Conservation (phyloP, 1,140 invertebrate species). For the Nephila pilipes region DNA sequence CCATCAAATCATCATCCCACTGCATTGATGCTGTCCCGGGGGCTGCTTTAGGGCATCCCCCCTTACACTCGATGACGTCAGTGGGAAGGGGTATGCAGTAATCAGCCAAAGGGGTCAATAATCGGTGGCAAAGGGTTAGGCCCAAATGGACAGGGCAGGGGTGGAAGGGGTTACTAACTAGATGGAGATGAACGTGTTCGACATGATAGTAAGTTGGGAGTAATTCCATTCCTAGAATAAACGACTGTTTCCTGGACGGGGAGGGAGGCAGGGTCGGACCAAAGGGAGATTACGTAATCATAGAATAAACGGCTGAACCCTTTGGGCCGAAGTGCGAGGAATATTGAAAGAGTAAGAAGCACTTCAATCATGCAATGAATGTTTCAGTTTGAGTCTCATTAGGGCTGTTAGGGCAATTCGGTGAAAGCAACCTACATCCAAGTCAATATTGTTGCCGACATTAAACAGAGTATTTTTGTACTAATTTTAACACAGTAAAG, state of each 20-base stretch:
- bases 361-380: not conserved
- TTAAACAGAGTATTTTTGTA: too few relatives aligned
- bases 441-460: too few relatives aligned
- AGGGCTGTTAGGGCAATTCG: not conserved
- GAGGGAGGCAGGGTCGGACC: not conserved
- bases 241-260: slow-evolving; percentile 22
- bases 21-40: slow-evolving; percentile 66
- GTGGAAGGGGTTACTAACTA: slow-evolving; percentile 71
- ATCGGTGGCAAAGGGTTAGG: slow-evolving; percentile 74
- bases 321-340: not conserved
- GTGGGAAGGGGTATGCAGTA: slow-evolving; percentile 67
- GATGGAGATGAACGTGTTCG: slow-evolving; percentile 64
- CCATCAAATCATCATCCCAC: slow-evolving; percentile 67
- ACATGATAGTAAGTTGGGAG: slow-evolving; percentile 45
- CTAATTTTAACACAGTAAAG: too few relatives aligned
- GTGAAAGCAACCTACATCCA: not conserved
- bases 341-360: slow-evolving; percentile 21
- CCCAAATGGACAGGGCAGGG: slow-evolving; percentile 73
- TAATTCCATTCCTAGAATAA: slow-evolving; percentile 48
- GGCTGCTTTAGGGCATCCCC: slow-evolving; percentile 64
- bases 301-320: not conserved
- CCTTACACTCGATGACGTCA: slow-evolving; percentile 64
- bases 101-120: slow-evolving; percentile 76
- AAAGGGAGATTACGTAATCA: slow-evolving; percentile 43
- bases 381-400: not conserved